Evolutionary conservation across 2,113 vertebrate species (phyloP).

Genomic region (Cygnus buccinator): DNA sequence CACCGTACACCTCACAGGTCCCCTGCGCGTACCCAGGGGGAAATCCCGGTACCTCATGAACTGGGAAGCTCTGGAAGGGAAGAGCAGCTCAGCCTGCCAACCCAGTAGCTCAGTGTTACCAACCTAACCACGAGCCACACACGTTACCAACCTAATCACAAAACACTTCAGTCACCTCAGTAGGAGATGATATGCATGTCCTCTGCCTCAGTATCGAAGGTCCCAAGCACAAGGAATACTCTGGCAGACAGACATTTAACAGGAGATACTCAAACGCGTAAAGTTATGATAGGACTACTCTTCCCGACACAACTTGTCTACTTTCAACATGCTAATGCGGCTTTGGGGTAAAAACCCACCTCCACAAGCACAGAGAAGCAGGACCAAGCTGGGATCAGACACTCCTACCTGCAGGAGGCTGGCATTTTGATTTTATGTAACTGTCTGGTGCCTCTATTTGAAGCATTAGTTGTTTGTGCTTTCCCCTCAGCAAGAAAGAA

Average conservation of each 20-base stretch:
- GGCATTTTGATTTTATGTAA: constrained; percentile 42
- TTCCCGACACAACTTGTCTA: fast-evolving
- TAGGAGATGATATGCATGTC: neutral
- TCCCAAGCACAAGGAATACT: neutral
- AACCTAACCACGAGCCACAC: neutral
- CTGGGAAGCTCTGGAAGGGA: neutral
- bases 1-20: neutral
- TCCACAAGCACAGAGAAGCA: neutral
- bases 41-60: neutral
- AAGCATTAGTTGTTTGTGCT: constrained; percentile 1
- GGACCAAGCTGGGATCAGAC: neutral
- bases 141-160: neutral
- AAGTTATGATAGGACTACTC: neutral
- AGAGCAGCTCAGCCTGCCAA: neutral
- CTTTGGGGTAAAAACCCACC: neutral
- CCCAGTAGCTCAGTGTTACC: neutral
- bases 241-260: neutral
- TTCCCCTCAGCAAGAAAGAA: neutral
- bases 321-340: neutral
- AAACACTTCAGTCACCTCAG: neutral
- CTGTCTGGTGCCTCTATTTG: constrained; percentile 48
- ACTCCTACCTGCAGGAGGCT: constrained; percentile 33
- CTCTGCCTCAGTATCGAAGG: neutral
- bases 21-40: neutral
- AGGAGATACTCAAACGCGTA: neutral